Conservation (phyloP, 1,140 invertebrate genomes). For the Ooceraea biroi region DNA sequence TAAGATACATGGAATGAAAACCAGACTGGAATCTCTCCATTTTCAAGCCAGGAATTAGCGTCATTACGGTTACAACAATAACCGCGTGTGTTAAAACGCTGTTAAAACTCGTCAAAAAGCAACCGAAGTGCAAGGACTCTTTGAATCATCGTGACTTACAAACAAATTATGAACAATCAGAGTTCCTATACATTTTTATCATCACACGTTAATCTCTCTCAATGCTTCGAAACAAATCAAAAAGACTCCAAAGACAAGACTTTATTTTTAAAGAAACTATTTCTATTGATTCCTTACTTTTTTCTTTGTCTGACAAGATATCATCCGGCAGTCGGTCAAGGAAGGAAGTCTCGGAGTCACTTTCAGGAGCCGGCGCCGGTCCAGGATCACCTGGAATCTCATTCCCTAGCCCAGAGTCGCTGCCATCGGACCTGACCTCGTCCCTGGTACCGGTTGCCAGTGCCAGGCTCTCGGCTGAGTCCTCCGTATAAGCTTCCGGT, state of each 20-base stretch:
- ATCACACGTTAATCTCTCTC: neutral
- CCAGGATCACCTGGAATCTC: slow-evolving; percentile 87
- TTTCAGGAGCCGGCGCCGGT: slow-evolving; percentile 84
- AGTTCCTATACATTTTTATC: neutral
- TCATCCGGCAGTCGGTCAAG: slow-evolving; percentile 86
- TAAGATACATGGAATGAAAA: slow-evolving; percentile 16
- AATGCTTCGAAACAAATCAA: neutral
- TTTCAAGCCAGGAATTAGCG: neutral
- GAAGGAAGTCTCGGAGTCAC: slow-evolving; percentile 87
- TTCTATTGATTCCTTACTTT: slow-evolving; percentile 73
- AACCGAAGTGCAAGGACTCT: too few species aligned
- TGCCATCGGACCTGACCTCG: slow-evolving; percentile 91
- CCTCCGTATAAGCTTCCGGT: slow-evolving; percentile 83
- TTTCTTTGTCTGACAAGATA: slow-evolving; percentile 83
- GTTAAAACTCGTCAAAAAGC: neutral
- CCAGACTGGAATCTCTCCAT: neutral
- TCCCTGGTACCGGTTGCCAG: slow-evolving; percentile 81
- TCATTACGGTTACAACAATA: neutral
- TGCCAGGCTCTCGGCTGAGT: slow-evolving; percentile 83
- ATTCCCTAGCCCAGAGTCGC: slow-evolving; percentile 92
- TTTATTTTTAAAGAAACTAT: neutral
- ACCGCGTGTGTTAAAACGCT: neutral
- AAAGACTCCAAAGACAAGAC: neutral
- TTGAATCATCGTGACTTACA: too few species aligned
- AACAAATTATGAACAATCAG: too few species aligned